These are phyloP conservation scores for Nixonia krombeini DNA, from an alignment of 1,140 invertebrate species.

Conservation along the genomic window DNA sequence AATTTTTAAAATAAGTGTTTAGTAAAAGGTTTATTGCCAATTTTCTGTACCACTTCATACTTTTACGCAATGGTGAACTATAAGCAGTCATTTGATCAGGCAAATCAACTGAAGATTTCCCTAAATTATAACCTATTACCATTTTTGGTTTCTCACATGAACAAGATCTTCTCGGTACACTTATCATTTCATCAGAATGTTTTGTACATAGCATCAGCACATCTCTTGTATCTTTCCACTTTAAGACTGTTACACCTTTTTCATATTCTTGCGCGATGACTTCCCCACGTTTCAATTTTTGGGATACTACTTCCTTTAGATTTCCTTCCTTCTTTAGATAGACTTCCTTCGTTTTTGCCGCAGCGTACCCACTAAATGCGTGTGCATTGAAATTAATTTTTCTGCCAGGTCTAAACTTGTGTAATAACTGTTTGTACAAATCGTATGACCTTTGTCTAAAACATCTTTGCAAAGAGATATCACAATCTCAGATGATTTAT, in stretches of 20 bases:
- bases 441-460: conserved; percentile 29
- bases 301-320: conserved; percentile 34
- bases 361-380: conserved; percentile 48
- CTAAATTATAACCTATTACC: conserved; percentile 38
- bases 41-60: too few species aligned
- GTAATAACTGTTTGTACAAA: conserved; percentile 47
- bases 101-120: conserved; percentile 30
- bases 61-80: conserved; percentile 6
- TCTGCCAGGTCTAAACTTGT: conserved; percentile 45
- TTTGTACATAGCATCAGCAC: conserved; percentile 46
- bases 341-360: conserved; percentile 35
- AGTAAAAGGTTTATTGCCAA: not conserved
- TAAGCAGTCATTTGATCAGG: conserved; percentile 37
- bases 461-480: conserved; percentile 36
- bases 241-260: conserved; percentile 40
- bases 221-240: conserved; percentile 49
- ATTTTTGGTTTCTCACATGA: conserved; percentile 35
- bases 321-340: too few species aligned
- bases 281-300: conserved; percentile 47
- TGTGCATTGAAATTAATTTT: conserved; percentile 32
- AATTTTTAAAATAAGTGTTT: too few species aligned
- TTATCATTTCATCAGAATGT: conserved; percentile 19
- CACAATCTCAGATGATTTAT: conserved; percentile 44
- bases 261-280: conserved; percentile 36
- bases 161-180: not conserved